A percentile compares a stretch with the other conserved stretches of the same genome.
Conservation (phyloP, 2,113 vertebrate genomes). For the Solea solea region DNA sequence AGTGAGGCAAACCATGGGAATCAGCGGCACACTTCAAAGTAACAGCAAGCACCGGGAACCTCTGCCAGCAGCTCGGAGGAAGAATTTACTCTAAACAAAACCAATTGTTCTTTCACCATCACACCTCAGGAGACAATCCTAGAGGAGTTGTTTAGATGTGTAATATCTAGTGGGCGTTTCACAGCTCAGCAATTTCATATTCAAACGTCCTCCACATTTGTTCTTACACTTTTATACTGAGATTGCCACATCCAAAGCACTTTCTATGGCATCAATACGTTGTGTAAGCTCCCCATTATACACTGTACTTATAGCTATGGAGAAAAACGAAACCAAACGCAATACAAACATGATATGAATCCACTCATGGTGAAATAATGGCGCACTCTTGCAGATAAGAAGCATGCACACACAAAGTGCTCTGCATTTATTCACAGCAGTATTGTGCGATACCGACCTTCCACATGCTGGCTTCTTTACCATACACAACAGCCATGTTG, state of each 20-base stretch:
- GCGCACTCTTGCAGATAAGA: no score
- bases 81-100: conserved; percentile 65
- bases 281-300: no score
- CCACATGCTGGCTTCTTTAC: conserved; percentile 97
- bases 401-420: not conserved
- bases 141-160: conserved; percentile 44
- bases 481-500: conserved; percentile 96
- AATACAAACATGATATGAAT: not conserved
- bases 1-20: conserved; percentile 49
- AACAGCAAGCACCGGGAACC: conserved; percentile 30
- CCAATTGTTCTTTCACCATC: conserved; percentile 46
- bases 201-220: conserved; percentile 14
- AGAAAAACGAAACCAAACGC: no score
- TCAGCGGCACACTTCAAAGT: conserved; percentile 54
- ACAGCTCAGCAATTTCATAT: not conserved
- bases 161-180: conserved; percentile 30
- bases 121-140: conserved; percentile 50
- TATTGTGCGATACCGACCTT: conserved; percentile 83
- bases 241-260: not conserved
- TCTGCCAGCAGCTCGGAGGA: conserved; percentile 45
- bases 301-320: no score
- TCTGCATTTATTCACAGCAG: no score
- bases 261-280: not conserved
- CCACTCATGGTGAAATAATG: not conserved
- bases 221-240: not conserved